These are phyloP conservation scores for Saxicola maurus DNA, from an alignment of 2,797 vertebrate genomes.

Conservation along the genomic window DNA sequence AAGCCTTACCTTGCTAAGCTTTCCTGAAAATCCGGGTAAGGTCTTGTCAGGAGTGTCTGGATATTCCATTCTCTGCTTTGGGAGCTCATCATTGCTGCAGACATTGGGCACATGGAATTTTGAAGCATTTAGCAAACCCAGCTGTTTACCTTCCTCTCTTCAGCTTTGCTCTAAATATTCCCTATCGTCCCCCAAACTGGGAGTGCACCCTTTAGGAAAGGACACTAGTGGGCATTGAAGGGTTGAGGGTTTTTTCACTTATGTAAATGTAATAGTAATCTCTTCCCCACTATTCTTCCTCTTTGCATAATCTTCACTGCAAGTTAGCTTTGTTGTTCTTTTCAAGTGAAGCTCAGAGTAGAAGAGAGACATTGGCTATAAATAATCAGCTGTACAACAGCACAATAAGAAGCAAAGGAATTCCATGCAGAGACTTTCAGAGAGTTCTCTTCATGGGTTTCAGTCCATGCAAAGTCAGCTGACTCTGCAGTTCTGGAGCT, in stretches of 20 bases:
- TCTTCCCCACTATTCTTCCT: neutral
- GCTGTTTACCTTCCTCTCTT: neutral
- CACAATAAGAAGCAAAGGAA: neutral
- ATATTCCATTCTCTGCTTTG: neutral
- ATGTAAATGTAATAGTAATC: rapidly evolving
- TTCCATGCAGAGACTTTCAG: neutral
- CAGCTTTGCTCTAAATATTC: neutral
- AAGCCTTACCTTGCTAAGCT: slow-evolving; percentile 14
- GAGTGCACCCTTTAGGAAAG: neutral
- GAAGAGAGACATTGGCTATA: neutral
- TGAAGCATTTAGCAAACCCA: neutral
- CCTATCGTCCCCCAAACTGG: neutral
- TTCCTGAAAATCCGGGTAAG: slow-evolving; percentile 54
- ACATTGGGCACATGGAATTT: rapidly evolving
- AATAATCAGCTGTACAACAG: neutral
- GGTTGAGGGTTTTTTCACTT: neutral
- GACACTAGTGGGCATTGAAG: rapidly evolving
- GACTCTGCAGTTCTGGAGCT: neutral
- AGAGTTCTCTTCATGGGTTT: neutral
- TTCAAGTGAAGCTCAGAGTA: neutral
- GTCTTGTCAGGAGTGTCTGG: neutral
- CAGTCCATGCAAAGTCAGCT: neutral
- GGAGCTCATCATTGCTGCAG: neutral
- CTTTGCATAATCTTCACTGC: neutral
- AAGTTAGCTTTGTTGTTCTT: neutral